phyloP scores from a whole-genome alignment of 2,113 vertebrate species.

The Lophius piscatorius region DNA sequence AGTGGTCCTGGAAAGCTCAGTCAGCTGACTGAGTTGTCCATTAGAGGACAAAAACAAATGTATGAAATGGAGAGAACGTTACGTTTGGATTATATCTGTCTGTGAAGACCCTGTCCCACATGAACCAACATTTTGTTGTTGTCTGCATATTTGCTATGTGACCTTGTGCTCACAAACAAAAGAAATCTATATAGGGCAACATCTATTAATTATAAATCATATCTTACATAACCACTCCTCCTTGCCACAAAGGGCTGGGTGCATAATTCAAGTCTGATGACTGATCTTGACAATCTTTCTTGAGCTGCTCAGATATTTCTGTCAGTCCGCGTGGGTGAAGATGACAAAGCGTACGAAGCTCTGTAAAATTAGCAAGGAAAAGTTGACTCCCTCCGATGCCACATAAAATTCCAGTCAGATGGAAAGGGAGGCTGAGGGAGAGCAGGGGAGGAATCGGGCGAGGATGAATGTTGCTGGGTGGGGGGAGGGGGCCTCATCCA shows the following conservation, averaged over 20 bases:
- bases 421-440: neutral
- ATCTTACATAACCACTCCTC: slow-evolving; percentile 12
- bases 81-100: too few species aligned
- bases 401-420: slow-evolving; percentile 25
- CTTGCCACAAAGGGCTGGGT: neutral
- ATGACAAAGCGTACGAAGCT: neutral
- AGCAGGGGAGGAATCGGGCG: neutral
- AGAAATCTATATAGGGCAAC: too few species aligned
- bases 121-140: too few species aligned
- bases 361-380: slow-evolving; percentile 1
- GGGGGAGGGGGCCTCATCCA: slow-evolving; percentile 38
- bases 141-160: too few species aligned
- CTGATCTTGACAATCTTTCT: neutral
- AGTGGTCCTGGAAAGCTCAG: too few species aligned
- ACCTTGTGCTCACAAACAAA: too few species aligned
- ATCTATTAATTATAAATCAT: slow-evolving; percentile 35
- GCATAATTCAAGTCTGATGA: neutral
- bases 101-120: too few species aligned
- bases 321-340: slow-evolving; percentile 13
- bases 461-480: slow-evolving; percentile 14
- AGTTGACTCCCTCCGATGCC: slow-evolving; percentile 24
- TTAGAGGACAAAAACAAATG: too few species aligned
- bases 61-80: too few species aligned
- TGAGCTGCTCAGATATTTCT: slow-evolving; percentile 15
- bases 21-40: too few species aligned